Conservation (phyloP, 2,113 vertebrate species). For the Grammomys dolichurus region DNA sequence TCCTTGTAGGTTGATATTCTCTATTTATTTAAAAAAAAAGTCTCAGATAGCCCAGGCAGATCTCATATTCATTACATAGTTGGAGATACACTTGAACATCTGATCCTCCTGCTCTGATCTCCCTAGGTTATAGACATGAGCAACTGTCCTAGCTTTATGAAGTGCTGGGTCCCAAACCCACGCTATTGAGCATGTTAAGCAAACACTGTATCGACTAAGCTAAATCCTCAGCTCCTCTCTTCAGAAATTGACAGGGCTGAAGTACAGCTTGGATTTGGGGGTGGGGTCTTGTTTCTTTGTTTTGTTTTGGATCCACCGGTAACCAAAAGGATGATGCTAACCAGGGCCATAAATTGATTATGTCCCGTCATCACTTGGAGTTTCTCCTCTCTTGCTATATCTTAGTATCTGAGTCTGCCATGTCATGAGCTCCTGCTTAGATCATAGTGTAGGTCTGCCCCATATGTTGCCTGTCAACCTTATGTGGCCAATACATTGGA, state of each 20-base stretch:
- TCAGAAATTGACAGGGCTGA: background rate
- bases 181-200: background rate
- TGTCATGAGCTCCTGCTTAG: background rate
- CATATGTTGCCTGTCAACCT: background rate
- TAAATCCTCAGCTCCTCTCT: background rate
- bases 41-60: background rate
- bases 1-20: background rate
- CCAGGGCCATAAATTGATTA: fast-evolving
- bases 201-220: background rate
- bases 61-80: background rate
- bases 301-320: background rate
- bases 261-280: no score
- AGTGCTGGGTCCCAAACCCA: background rate
- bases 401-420: fast-evolving
- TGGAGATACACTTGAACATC: background rate
- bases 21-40: background rate
- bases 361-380: background rate
- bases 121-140: background rate
- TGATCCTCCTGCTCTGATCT: background rate
- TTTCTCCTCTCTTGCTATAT: background rate
- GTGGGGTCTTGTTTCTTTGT: background rate
- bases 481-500: background rate
- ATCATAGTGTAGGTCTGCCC: background rate
- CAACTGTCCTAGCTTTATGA: background rate
- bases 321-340: background rate